Base-by-base conservation (phyloP, 2,888 invertebrate genomes). In the Prosapia bicincta region DNA sequence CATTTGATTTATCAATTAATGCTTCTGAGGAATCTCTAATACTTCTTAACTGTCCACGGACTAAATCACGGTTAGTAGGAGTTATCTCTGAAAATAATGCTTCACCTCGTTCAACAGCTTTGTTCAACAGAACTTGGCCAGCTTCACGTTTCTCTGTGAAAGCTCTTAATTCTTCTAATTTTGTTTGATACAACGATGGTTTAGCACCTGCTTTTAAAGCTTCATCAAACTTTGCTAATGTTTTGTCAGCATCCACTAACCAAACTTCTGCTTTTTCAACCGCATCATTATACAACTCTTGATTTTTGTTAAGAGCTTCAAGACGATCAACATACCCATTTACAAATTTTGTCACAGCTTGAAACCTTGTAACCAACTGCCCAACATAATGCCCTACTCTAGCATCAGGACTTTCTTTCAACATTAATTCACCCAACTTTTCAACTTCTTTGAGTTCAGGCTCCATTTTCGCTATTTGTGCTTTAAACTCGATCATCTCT, bases 51-150 rank as follows among this genome's bases (percentile, higher is more conserved):
- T 97, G 95, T 69, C 91, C 89, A 79, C 98, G 89, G 71, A 98
- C 92, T 71, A 88, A 86, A 83, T 98, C 97, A 71, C 97, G 89
- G 77, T 96, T 94, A 82, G 96, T 95, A 0, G 95, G 92, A 0
- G 93, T 93, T 9, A 97, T 93, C 66, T 93, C 92, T 13, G 95
- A 91, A 82, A 96, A 96, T 10, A 98, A 86, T 5, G 92, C 90
- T 86, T 98, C 98, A 0, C 97, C 97, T 74, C 93, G 90, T 84
- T 95, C 95, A 0, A 95, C 91, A 0, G 94, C 93, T 81, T 88
- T 90, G 81, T 93, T 95, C 0, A 97, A 85, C 54, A 95, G 85
- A 30, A 86, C 86, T 83, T 95, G 95, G 0, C 96, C 97, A 73
- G 89, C 87, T 81, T 96, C 95, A 81, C 95, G 91, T 82, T 92